Base-by-base conservation (phyloP, 1,140 invertebrate species). In the Caenorhabditis inopinata region DNA sequence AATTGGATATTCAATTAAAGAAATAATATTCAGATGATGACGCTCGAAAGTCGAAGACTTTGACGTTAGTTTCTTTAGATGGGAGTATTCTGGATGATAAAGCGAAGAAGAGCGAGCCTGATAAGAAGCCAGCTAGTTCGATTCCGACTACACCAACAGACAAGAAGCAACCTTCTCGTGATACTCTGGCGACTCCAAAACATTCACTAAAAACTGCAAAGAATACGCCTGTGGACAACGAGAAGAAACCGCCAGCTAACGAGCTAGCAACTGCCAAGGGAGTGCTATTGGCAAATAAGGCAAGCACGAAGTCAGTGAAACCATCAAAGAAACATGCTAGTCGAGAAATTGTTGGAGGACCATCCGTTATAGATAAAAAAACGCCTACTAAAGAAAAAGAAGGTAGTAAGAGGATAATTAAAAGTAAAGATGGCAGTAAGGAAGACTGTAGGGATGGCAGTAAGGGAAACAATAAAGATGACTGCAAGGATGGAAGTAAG, bases 191-290 rank as follows among this genome's bases (percentile, higher is more conserved):
- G 18, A 58, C 53, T n/a, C 53, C 53, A 29, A 58, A 58, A 32
- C 53, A 58, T 7, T 58, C 53, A 14, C 25, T 32, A n/a, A 58
- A 58, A 32, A 58, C 53, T 58, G 53, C 53, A n/a, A 58, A 58
- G 9, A n/a, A 18, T 48, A 2, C n/a, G 47, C 14, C 47, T n/a
- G 7, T n/a, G n/a, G 47, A n/a, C 1, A 21, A 48, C 6, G n/a
- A 48, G 47, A 48, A 48, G n/a, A 48, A 11, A n/a, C n/a, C n/a
- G n/a, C n/a, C n/a, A n/a, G n/a, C n/a, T n/a, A n/a, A n/a, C n/a
- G n/a, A n/a, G n/a, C n/a, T n/a, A n/a, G n/a, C n/a, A n/a, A n/a
- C n/a, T n/a, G n/a, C n/a, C n/a, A n/a, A n/a, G n/a, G n/a, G n/a
- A n/a, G n/a, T n/a, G n/a, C n/a, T n/a, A n/a, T n/a, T n/a, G n/a